Evolutionary conservation across 2,888 invertebrate species (phyloP).

Genomic region (Sussaba pulchella): DNA sequence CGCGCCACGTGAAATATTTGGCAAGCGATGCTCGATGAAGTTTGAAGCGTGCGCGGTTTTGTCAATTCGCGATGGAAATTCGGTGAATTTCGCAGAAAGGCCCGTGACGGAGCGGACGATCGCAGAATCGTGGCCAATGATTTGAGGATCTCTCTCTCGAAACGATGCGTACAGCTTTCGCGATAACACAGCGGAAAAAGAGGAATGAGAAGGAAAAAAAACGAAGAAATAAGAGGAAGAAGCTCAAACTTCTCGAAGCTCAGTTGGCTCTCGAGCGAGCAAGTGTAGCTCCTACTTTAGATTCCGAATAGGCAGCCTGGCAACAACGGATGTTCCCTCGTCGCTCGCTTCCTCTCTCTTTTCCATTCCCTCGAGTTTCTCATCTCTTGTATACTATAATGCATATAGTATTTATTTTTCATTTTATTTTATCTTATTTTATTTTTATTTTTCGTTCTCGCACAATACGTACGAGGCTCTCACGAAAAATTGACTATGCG

Average conservation of each 20-base stretch:
- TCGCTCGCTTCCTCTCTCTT: slow-evolving; percentile 50
- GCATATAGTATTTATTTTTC: slow-evolving; percentile 18
- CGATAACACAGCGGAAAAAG: background rate
- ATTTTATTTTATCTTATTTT: too few species aligned
- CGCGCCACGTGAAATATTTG: too few species aligned
- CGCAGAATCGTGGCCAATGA: slow-evolving; percentile 9
- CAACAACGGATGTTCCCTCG: slow-evolving; percentile 71
- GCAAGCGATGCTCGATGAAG: too few species aligned
- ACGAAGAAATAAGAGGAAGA: slow-evolving; percentile 26
- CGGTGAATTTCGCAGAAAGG: slow-evolving; percentile 52
- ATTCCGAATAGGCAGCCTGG: slow-evolving; percentile 73
- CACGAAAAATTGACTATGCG: slow-evolving; percentile 64
- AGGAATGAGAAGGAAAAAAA: background rate
- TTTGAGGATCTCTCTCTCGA: slow-evolving; percentile 35
- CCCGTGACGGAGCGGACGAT: background rate
- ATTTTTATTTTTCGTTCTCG: slow-evolving; percentile 40
- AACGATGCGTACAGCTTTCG: background rate
- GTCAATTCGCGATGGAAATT: slow-evolving; percentile 55
- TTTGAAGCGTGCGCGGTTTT: slow-evolving; percentile 59
- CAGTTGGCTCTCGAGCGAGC: slow-evolving; percentile 24
- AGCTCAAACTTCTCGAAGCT: slow-evolving; percentile 13
- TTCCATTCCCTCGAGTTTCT: slow-evolving; percentile 21
- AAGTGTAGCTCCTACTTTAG: slow-evolving; percentile 69
- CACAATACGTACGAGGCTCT: slow-evolving; percentile 57
- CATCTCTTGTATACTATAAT: slow-evolving; percentile 11